Evolutionary conservation across 2,888 invertebrate species (phyloP).

Genomic region (Neria commutata): DNA sequence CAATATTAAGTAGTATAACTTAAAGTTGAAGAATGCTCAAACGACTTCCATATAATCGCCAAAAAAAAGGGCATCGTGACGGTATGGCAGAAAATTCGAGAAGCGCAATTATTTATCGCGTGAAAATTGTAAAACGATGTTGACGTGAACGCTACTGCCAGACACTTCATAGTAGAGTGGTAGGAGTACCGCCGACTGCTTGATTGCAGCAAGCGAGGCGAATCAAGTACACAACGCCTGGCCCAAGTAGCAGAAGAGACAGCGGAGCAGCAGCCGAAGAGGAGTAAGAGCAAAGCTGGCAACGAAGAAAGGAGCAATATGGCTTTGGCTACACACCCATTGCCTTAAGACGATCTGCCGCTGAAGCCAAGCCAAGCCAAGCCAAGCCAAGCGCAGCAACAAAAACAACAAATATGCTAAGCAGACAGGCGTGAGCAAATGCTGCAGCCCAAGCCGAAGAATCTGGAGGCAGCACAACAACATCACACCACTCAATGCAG

Average conservation of each 20-base stretch:
- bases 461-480: conserved; percentile 1
- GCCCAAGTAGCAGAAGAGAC: background rate
- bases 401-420: background rate
- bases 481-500: conserved; percentile 1
- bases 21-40: too few relatives aligned
- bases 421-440: too few relatives aligned
- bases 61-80: background rate
- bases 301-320: background rate
- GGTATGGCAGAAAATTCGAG: background rate
- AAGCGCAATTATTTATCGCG: too few relatives aligned
- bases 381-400: background rate
- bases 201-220: background rate
- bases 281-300: background rate
- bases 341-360: background rate
- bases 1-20: too few relatives aligned
- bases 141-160: background rate
- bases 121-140: too few relatives aligned
- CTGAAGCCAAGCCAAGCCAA: background rate
- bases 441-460: too few relatives aligned
- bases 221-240: background rate
- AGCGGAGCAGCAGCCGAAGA: background rate
- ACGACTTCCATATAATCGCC: too few relatives aligned
- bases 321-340: background rate
- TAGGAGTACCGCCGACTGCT: background rate
- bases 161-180: background rate